Base-by-base conservation (phyloP, 2,113 vertebrate genomes). In the Takifugu bimaculatus region DNA sequence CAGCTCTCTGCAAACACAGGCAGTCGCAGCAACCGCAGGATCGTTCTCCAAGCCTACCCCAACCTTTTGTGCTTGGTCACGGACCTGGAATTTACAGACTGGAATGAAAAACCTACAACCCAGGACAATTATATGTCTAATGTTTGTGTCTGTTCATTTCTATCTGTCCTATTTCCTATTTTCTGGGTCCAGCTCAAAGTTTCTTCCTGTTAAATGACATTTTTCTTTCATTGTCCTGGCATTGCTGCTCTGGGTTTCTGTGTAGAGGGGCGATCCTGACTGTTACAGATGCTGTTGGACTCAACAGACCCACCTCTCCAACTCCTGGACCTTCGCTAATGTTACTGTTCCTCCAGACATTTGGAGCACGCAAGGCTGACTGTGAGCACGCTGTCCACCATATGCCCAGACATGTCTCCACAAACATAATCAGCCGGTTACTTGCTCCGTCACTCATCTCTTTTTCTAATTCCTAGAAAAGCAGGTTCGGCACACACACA, bases 401-500 rank as follows among this genome's bases (percentile, higher is more conserved):
- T 74, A 20, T 68, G 79, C 63, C 70, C 61, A 59, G 70, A 70
- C 77, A 63, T 82, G 80, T 74, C 67, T 63, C 39, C 48, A 63
- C 56, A 65, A 64, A 77, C 52, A 59, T 9, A 68, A 63, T 72
- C 52, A 68, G 57, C 1, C 7, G 29, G 60, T 25, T 54, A 20
- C 43, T 65, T n/a, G 49, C 45, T 68, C 65, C 59, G 42, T 62
- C 53, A 13, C 25, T 29, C 29, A 6, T 57, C 57, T 66, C 28
- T 45, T 35, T 49, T 10, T 51, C 6, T 20, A 80, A 63, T 82
- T 79, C 26, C 39, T 65, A 4, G n/a, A 54, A 57, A 57, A 69
- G 54, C 67, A 75, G 61, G 69, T 77, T 82, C 12, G 57, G 29
- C 25, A 27, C 66, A 70, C 83, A 80, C 80, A 72, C 80, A 71